Percentiles rank a stretch among this genome's conserved stretches.
Evolutionary conservation across 2,113 vertebrate species (phyloP).

Genomic region (Murina feae): DNA sequence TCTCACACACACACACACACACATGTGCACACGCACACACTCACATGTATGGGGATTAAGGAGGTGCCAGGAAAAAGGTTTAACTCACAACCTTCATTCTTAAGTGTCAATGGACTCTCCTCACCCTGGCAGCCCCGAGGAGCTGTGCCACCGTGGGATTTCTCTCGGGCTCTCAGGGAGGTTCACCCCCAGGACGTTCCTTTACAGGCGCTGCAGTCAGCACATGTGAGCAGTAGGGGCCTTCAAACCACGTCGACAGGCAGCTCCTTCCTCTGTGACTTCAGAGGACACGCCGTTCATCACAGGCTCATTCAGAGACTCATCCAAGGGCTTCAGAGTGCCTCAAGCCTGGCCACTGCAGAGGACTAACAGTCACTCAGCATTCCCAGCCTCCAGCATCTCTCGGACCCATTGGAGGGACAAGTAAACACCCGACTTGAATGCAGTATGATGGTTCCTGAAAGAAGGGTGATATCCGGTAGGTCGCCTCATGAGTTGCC

Average conservation of each 20-base stretch:
- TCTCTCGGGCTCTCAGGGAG: background rate
- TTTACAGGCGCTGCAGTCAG: background rate
- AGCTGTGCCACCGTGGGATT: too few species aligned
- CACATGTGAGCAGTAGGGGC: background rate
- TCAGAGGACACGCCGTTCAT: background rate
- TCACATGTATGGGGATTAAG: fast-evolving
- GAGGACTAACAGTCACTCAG: background rate
- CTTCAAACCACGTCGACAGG: too few species aligned
- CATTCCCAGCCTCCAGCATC: background rate
- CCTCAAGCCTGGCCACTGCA: background rate
- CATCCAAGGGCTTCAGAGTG: background rate
- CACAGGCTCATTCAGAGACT: background rate
- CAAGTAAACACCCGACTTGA: background rate
- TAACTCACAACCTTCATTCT: too few species aligned
- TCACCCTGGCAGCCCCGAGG: background rate
- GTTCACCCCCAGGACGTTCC: background rate
- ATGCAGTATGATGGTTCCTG: background rate
- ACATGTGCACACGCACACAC: background rate
- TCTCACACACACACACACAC: fast-evolving
- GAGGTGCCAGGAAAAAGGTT: fast-evolving
- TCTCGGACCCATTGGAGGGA: background rate
- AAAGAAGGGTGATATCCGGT: too few species aligned
- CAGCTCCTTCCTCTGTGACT: background rate
- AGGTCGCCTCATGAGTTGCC: background rate
- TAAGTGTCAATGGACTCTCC: too few species aligned